These are phyloP conservation scores for Carduelis carduelis DNA, from an alignment of 2,797 vertebrate species.

Conservation along the genomic window DNA sequence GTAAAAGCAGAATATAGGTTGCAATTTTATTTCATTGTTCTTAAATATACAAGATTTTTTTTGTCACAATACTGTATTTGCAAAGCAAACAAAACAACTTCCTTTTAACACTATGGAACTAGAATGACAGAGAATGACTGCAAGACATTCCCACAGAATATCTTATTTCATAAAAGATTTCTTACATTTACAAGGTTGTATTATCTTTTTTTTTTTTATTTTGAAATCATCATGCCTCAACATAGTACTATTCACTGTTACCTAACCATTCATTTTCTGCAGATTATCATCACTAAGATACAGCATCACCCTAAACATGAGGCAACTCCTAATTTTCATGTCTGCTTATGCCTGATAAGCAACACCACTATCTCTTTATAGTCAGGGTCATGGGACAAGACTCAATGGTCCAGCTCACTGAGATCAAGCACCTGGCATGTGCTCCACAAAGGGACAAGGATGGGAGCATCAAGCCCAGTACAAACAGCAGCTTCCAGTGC, in stretches of 20 bases:
- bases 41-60: neutral
- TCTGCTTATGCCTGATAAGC: neutral
- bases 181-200: neutral
- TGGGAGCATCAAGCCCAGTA: neutral
- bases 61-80: neutral
- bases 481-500: neutral
- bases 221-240: neutral
- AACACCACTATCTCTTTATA: neutral
- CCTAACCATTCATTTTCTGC: neutral
- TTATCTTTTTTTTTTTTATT: neutral
- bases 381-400: neutral
- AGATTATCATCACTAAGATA: neutral
- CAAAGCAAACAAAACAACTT: neutral
- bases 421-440: neutral
- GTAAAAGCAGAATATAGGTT: neutral
- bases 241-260: neutral
- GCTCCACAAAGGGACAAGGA: neutral
- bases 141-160: neutral
- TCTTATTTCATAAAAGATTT: neutral
- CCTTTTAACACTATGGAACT: neutral
- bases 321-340: neutral
- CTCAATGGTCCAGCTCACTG: accelerated
- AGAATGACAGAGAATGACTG: neutral
- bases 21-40: neutral
- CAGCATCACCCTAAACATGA: neutral